Conservation (phyloP, 2,888 invertebrate genomes). For the Acrobasis repandana region DNA sequence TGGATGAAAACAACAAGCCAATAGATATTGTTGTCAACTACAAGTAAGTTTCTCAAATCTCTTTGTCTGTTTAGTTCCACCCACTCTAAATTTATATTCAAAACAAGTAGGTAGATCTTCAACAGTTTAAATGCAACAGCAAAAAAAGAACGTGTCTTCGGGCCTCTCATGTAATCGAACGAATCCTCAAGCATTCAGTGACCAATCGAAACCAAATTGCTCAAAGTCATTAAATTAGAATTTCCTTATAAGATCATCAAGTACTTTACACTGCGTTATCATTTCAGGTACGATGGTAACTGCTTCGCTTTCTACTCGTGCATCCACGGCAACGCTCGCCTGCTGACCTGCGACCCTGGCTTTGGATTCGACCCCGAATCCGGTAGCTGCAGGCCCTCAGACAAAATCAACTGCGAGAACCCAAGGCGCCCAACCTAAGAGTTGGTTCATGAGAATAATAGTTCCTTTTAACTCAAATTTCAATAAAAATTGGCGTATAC, state of each 20-base stretch:
- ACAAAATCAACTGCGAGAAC: constrained; percentile 39
- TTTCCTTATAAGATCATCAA: too few relatives aligned
- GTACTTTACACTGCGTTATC: constrained; percentile 12
- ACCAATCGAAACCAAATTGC: too few relatives aligned
- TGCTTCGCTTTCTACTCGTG: constrained; percentile 65
- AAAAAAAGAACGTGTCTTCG: too few relatives aligned
- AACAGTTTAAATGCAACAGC: too few relatives aligned
- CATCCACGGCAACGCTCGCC: constrained; percentile 47
- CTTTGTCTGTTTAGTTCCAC: too few relatives aligned
- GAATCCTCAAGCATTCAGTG: too few relatives aligned
- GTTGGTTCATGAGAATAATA: background rate
- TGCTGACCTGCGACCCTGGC: constrained; percentile 60
- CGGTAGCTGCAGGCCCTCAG: constrained; percentile 48
- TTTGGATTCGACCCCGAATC: constrained; percentile 51
- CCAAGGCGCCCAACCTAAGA: constrained; percentile 7
- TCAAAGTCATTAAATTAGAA: too few relatives aligned
- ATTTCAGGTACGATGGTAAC: constrained; percentile 50
- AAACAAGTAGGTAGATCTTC: too few relatives aligned
- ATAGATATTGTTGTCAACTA: constrained; percentile 45
- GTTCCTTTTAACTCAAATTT: background rate
- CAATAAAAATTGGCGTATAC: background rate
- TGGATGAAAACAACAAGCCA: constrained; percentile 41
- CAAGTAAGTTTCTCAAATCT: constrained; percentile 42
- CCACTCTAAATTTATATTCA: too few relatives aligned
- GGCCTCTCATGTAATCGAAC: too few relatives aligned